Evolutionary conservation across 2,797 vertebrate genomes (phyloP), one percentile per base, ranked within the genome.

Genomic region (Tangara arthus): DNA sequence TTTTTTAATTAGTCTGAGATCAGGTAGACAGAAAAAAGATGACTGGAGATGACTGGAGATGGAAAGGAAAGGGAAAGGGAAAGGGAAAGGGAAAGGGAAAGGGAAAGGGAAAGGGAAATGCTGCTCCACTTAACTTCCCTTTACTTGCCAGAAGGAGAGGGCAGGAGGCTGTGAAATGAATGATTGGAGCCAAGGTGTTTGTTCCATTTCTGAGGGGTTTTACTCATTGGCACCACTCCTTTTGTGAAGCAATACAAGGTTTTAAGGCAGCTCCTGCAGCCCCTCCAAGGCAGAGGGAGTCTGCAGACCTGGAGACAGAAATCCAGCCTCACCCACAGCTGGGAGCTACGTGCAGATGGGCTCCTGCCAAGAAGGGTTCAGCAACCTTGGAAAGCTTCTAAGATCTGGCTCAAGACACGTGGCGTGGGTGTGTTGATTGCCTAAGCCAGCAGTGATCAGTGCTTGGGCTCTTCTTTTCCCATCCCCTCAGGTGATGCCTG

Each of bases 1-100:
- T 63, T 84, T 91, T 92, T 90, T 8, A 83, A 85, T 89, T 92
- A 73, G 18, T 49, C 59, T 82, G 53, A 91, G 53, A 71, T 85
- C 47, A 92, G 32, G 32, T 79, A 76, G 89, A 59, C 11, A 66
- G 61, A 42, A 80, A 76, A 77, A 83, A 89, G 60, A 15, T 15
- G 39, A 39, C 39, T 39, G 39, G 39, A 39, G 39, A 39, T 39
- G 39, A n/a, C n/a, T n/a, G n/a, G n/a, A n/a, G 37, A 39, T 15
- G 39, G 39, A 15, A 39, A 39, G 39, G 39, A 15, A 39, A 39
- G 37, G 37, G 12, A 39, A 39, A 37, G 15, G 39, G 39, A 6
- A 39, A 39, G 39, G 39, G 14, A 39, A 39, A 15, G 37, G 37
- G n/a, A n/a, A 39, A 39, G 37, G 39, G 39, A 15, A 39, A 39